Base-by-base conservation (phyloP, 2,113 vertebrate genomes). In the Strigops habroptila region DNA sequence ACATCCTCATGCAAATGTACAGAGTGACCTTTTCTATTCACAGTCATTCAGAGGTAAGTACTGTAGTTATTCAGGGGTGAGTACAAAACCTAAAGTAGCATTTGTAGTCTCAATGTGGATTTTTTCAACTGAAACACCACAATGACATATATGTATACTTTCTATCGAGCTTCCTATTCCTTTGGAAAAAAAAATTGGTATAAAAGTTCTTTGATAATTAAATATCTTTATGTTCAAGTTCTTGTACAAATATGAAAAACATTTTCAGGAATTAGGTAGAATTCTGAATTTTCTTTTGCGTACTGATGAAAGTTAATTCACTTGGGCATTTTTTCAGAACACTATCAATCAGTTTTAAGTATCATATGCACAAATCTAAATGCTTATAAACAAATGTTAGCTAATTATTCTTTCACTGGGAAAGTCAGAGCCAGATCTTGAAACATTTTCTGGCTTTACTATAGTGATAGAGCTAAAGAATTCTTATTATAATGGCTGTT, bases 1-100 rank as follows among this genome's bases (percentile, higher is more conserved):
- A 91, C 52, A 88, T 86, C 68, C 31, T 64, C 37, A 88, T 94
- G 89, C 52, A 97, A 95, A 96, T 88, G 41, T 78, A 68, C 37
- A 44, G n/a, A 93, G 85, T 90, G 76, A 93, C 80, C 82, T 55
- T 28, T 49, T 64, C 52, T 79, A 46, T 49, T 97, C 59, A 94
- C 52, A 78, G 60, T 86, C 74, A 86, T 91, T 95, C 64, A 89
- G 41, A 87, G 39, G 51, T 89, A 88, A 93, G 63, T 63, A 21
- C 30, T 68, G 68, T 19, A 85, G 59, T 82, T 92, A 83, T 96
- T 88, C 87, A 91, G 41, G 39, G 57, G 31, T 75, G 82, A 95
- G 65, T 88, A 46, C 10, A 95, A 95, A 95, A 75, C 28, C 19
- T 63, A 13, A 90, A 86, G 30, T 43, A 90, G 22, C 52, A 51